Evolutionary conservation across 2,113 vertebrate species (phyloP).

Genomic region (Dicaeum eximium): DNA sequence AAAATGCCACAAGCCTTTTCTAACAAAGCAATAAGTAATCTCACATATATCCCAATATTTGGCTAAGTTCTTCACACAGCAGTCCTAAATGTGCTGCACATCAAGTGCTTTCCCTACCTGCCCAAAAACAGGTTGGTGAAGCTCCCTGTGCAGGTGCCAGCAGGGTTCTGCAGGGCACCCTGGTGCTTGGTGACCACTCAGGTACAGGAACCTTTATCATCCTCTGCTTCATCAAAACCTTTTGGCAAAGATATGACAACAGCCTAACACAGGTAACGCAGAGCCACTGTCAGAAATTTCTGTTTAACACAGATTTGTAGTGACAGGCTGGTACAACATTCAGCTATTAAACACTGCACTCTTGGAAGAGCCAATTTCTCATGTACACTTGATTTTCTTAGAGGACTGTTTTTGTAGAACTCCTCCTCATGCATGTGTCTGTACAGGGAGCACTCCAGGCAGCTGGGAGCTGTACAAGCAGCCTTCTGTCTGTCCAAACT

Average conservation of each 20-base stretch:
- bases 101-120: neutral
- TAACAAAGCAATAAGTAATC: neutral
- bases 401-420: neutral
- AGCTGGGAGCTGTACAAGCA: neutral
- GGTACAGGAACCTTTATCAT: neutral
- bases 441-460: neutral
- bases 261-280: neutral
- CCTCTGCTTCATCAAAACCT: neutral
- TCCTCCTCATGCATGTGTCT: neutral
- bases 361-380: neutral
- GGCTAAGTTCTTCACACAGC: neutral
- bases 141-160: neutral
- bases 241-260: neutral
- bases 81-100: neutral
- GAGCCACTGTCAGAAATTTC: neutral
- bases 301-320: neutral
- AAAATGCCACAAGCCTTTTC: neutral
- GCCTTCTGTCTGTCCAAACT: neutral
- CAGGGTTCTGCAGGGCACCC: neutral
- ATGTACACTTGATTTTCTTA: neutral
- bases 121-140: neutral
- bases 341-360: neutral
- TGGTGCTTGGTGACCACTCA: neutral
- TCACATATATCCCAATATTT: neutral
- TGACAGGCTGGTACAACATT: neutral